These are phyloP conservation scores for Gambusia affinis DNA, from an alignment of 2,113 vertebrate genomes.

Conservation along the genomic window DNA sequence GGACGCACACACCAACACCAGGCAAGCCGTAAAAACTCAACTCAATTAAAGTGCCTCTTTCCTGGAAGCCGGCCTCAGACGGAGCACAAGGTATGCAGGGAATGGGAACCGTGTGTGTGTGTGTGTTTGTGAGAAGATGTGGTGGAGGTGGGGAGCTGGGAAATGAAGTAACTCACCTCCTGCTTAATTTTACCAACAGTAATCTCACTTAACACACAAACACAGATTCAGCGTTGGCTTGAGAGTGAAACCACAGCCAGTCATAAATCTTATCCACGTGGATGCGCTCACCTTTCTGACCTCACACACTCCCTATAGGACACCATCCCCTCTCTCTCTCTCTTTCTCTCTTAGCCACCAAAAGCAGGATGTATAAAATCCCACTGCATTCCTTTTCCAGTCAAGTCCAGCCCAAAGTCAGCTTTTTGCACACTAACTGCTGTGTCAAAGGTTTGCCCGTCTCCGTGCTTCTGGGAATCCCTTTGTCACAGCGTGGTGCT, in stretches of 20 bases:
- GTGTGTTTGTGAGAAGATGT: constrained; percentile 12
- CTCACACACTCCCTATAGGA: constrained; percentile 44
- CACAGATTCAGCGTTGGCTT: constrained; percentile 17
- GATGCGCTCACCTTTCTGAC: constrained; percentile 70
- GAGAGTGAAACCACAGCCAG: constrained; percentile 38
- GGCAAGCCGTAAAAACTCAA: constrained; percentile 82
- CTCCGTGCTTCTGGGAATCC: constrained; percentile 66
- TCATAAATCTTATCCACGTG: constrained; percentile 64
- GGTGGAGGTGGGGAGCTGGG: background rate
- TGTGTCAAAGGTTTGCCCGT: constrained; percentile 61
- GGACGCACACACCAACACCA: constrained; percentile 64
- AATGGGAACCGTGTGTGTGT: constrained; percentile 77
- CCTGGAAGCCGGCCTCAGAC: constrained; percentile 83
- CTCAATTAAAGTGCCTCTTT: constrained; percentile 86
- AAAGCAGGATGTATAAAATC: constrained; percentile 79
- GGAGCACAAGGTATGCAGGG: constrained; percentile 82
- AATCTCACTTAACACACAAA: constrained; percentile 26
- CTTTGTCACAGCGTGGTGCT: constrained; percentile 47
- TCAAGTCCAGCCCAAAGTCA: constrained; percentile 79
- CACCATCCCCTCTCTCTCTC: constrained; percentile 66
- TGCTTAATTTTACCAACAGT: constrained; percentile 53
- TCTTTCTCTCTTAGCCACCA: constrained; percentile 29
- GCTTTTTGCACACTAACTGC: constrained; percentile 74
- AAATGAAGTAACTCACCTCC: constrained; percentile 48
- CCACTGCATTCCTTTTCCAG: constrained; percentile 80